Percentiles rank a stretch among this genome's conserved stretches.
These are phyloP conservation scores for Lepidurus couesii DNA, from an alignment of 1,140 invertebrate genomes.

Conservation along the genomic window DNA sequence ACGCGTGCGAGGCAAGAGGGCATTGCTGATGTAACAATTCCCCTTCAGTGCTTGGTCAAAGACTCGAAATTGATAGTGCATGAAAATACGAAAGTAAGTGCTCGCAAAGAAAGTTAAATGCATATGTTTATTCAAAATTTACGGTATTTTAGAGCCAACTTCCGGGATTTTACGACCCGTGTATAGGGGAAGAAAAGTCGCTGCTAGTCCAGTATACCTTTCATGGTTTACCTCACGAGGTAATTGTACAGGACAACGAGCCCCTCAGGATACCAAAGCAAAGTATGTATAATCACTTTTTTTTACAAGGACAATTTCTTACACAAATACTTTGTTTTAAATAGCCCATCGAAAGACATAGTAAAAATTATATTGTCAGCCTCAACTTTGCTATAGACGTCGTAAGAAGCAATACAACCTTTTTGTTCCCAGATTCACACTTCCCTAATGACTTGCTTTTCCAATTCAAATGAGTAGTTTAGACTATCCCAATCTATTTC, in stretches of 20 bases:
- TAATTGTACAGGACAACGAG: slow-evolving; percentile 73
- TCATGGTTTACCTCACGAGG: slow-evolving; percentile 66
- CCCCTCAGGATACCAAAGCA: slow-evolving; percentile 66
- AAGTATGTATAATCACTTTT: slow-evolving; percentile 47
- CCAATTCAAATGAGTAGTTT: slow-evolving; percentile 32
- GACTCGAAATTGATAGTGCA: slow-evolving; percentile 81
- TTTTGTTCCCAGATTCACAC: slow-evolving; percentile 12
- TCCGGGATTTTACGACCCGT: slow-evolving; percentile 94
- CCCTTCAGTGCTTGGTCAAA: slow-evolving; percentile 86
- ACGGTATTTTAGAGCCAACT: slow-evolving; percentile 68
- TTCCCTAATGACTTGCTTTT: slow-evolving; percentile 25
- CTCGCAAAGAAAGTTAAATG: background rate
- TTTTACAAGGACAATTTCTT: background rate
- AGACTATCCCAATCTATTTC: slow-evolving; percentile 32
- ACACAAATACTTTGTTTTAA: slow-evolving; percentile 1
- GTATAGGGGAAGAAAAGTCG: slow-evolving; percentile 85
- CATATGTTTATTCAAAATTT: background rate
- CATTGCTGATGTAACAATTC: slow-evolving; percentile 65
- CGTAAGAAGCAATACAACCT: slow-evolving; percentile 12
- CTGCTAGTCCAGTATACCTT: slow-evolving; percentile 82
- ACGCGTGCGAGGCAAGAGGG: slow-evolving; percentile 40
- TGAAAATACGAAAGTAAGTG: slow-evolving; percentile 73
- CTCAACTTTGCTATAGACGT: slow-evolving; percentile 24
- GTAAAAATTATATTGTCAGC: background rate
- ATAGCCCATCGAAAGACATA: slow-evolving; percentile 31